A percentile compares a stretch with the other conserved stretches of the same genome.
Evolutionary conservation across 2,797 vertebrate genomes (phyloP).

Genomic region (Lagocephalus sceleratus): DNA sequence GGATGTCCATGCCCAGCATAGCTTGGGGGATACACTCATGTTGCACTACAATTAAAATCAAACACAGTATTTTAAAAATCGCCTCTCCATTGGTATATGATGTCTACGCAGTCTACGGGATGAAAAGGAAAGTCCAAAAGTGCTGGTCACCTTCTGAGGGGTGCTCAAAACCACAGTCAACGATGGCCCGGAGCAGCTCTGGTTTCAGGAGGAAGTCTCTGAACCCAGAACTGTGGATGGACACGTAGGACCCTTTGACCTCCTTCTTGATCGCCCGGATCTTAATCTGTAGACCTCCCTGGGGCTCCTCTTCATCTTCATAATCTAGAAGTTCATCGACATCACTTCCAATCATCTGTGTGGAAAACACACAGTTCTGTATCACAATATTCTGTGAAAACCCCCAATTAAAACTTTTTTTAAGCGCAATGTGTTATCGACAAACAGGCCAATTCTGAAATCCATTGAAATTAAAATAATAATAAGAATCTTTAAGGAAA

Average conservation of each 20-base stretch:
- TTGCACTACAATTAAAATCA: slow-evolving; percentile 73
- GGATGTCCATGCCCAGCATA: slow-evolving; percentile 86
- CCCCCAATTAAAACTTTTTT: too few species aligned
- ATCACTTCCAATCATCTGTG: slow-evolving; percentile 85
- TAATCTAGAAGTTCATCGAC: slow-evolving; percentile 89
- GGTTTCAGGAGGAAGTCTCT: slow-evolving; percentile 89
- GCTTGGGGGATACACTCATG: slow-evolving; percentile 90
- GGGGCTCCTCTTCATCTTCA: slow-evolving; percentile 88
- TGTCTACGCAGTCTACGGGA: too few species aligned
- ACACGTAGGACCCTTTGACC: slow-evolving; percentile 90
- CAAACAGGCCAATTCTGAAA: too few species aligned
- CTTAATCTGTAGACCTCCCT: slow-evolving; percentile 76
- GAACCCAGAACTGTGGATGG: slow-evolving; percentile 92
- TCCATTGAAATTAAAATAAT: not conserved
- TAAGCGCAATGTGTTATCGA: too few species aligned
- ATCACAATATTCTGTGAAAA: too few species aligned
- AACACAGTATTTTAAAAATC: not conserved
- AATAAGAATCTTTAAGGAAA: not conserved
- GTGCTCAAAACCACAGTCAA: slow-evolving; percentile 90
- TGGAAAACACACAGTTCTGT: slow-evolving; percentile 66
- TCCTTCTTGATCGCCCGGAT: slow-evolving; percentile 82
- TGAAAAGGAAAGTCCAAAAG: not conserved
- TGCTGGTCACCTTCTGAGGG: slow-evolving; percentile 83
- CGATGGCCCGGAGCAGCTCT: slow-evolving; percentile 85
- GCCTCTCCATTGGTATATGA: not conserved